A percentile compares a stretch with the other conserved stretches of the same genome.
These are phyloP conservation scores for Styela clava DNA, from an alignment of 23 tunicate species.

Conservation along the genomic window DNA sequence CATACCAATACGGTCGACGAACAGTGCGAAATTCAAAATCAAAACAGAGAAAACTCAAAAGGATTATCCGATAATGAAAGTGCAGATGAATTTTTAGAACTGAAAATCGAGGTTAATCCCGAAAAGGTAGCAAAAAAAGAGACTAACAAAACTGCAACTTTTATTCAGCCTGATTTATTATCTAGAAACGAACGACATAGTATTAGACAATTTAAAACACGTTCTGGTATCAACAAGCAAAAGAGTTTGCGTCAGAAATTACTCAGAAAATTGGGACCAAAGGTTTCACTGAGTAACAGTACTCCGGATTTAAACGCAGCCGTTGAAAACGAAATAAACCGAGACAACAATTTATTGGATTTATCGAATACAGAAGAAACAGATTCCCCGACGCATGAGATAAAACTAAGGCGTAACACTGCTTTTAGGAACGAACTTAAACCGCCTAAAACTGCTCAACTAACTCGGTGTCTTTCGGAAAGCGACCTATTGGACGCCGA, in stretches of 20 bases:
- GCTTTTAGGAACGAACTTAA: conserved; percentile 16
- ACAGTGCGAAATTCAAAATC: neutral
- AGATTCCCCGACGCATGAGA: neutral
- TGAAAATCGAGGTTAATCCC: neutral
- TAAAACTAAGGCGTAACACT: conserved; percentile 10
- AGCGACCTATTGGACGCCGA: neutral
- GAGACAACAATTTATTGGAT: neutral
- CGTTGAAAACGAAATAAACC: neutral
- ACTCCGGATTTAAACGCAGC: conserved; percentile 30
- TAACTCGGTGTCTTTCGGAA: conserved; percentile 14
- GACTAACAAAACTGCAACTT: neutral
- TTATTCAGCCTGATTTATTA: neutral
- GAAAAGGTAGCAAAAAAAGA: neutral
- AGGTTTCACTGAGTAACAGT: conserved; percentile 12
- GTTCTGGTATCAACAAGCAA: conserved; percentile 11
- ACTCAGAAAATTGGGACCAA: conserved; percentile 12
- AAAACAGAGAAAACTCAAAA: neutral
- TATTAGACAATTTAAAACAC: neutral
- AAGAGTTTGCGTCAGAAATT: conserved; percentile 24
- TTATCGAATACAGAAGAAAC: neutral
- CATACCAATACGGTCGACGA: neutral
- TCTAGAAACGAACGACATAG: conserved; percentile 4
- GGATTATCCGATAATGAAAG: neutral
- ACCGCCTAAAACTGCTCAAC: neutral
- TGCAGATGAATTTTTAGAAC: neutral